A percentile compares a stretch with the other conserved stretches of the same genome.
Evolutionary conservation across 2,797 vertebrate species (phyloP).

Genomic region (Melanotaenia nigrans): DNA sequence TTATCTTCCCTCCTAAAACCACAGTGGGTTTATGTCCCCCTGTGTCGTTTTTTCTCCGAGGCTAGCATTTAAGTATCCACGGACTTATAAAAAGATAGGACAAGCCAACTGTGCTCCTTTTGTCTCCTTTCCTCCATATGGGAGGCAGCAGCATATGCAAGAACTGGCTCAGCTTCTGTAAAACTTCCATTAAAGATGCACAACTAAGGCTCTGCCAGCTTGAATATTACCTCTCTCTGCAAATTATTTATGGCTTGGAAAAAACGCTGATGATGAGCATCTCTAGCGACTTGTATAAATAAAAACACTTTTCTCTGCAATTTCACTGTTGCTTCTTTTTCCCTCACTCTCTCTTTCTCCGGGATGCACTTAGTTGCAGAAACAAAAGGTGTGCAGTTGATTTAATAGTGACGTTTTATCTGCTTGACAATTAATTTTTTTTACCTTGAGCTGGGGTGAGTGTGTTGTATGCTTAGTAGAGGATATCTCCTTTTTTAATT

Average conservation of each 20-base stretch:
- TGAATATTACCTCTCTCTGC: conserved; percentile 88
- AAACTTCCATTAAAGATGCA: conserved; percentile 90
- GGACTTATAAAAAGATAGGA: conserved; percentile 84
- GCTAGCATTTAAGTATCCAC: conserved; percentile 84
- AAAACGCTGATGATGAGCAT: conserved; percentile 84
- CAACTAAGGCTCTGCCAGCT: conserved; percentile 89
- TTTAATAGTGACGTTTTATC: conserved; percentile 43
- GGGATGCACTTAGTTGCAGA: conserved; percentile 38
- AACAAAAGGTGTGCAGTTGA: conserved; percentile 63
- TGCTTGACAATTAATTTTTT: conserved; percentile 43
- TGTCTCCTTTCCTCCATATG: conserved; percentile 83
- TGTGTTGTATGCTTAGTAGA: conserved; percentile 30
- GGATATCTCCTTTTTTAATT: conserved; percentile 18
- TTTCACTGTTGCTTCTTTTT: conserved; percentile 54
- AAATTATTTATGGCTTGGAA: conserved; percentile 88
- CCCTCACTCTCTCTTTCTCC: conserved; percentile 2
- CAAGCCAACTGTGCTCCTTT: conserved; percentile 85
- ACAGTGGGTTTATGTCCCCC: conserved; percentile 85
- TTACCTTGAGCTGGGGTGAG: conserved; percentile 34
- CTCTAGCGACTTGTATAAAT: conserved; percentile 79
- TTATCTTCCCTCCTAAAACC: conserved; percentile 85
- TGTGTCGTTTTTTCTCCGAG: conserved; percentile 81
- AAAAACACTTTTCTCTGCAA: conserved; percentile 77
- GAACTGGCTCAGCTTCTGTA: conserved; percentile 87
- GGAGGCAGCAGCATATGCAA: conserved; percentile 84